Base-by-base conservation (phyloP, 92 coral and sea anemone species). In the Pocillopora grandis region DNA sequence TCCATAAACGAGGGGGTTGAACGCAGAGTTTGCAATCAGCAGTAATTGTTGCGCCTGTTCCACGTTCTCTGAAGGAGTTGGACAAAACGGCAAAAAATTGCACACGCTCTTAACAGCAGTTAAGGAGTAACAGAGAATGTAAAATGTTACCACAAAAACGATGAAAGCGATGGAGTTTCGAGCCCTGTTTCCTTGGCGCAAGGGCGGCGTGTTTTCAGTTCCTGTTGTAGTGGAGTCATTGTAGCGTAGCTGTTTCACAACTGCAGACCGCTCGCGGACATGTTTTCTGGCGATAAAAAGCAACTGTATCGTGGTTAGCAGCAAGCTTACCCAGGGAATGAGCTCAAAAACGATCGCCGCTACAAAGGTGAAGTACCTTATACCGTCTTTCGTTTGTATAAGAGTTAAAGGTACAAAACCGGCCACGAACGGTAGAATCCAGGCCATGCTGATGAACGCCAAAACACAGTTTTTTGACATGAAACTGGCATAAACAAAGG, bases 261-360 rank as follows among this genome's bases (percentile, higher is more conserved):
- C 64, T 12, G 72, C 16, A 56, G 72, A 72, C 64, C 63, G 73
- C 79, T 62, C 86, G 35, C 86, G 79, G 23, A 79, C 80, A 72
- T 72, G 79, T 55, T 82, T 82, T 73, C 55, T 82, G 73, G 79
- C 86, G 72, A 82, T 72, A 79, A 20, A 37, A 21, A 82, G 58
- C 72, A 82, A 48, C 21, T 82, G 86, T 3, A 49, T 18, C 18
- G 86, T 82, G 12, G 35, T 52, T 6, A 73, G 55, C 31, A 82
- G 21, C 73, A 82, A 56, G 52, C 16, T 16, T 10, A 82, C 16
- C 55, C 56, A 20, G 21, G 86, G 86, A 23, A 82, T 56, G 18
- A 82, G 20, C 57, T 82, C 86, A 52, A 82, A 82, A n/a, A 63
- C 15, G 63, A 82, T 49, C 31, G 27, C 9, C 79, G 52, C 31